Evolutionary conservation across 37 sponge, comb jelly and placozoan species (phyloP).

Genomic region (Chondrilla cf. caribensis): DNA sequence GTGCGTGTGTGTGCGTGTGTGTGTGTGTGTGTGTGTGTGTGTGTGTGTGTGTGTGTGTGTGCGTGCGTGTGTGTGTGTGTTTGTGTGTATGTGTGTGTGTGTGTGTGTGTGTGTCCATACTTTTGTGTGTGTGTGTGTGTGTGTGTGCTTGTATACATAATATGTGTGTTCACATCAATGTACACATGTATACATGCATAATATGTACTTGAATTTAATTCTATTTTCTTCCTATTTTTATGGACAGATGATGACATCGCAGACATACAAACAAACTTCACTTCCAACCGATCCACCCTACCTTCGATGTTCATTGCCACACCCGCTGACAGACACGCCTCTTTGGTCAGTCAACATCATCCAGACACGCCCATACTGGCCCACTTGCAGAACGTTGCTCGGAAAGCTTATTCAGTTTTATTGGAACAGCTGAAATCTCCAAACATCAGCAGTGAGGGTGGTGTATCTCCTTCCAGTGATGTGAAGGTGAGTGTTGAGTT

Average conservation of each 20-base stretch:
- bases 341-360: slow-evolving; percentile 27
- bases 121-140: too few relatives aligned
- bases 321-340: slow-evolving; percentile 49
- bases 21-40: too few relatives aligned
- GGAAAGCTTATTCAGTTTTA: slow-evolving; percentile 42
- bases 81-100: too few relatives aligned
- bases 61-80: too few relatives aligned
- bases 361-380: slow-evolving; percentile 47
- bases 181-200: too few relatives aligned
- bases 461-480: not conserved
- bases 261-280: slow-evolving; percentile 40
- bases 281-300: slow-evolving; percentile 34
- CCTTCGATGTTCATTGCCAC: slow-evolving; percentile 79
- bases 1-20: too few relatives aligned
- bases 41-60: too few relatives aligned
- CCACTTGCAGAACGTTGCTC: slow-evolving; percentile 36
- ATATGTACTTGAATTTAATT: too few relatives aligned
- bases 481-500: slow-evolving; percentile 8
- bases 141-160: too few relatives aligned
- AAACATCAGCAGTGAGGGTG: not conserved
- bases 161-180: too few relatives aligned
- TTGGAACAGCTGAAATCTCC: slow-evolving; percentile 25
- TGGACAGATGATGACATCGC: slow-evolving; percentile 39
- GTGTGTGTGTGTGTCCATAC: too few relatives aligned
- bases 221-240: too few relatives aligned